A percentile compares a stretch with the other conserved stretches of the same genome.
These are phyloP conservation scores for Ooceraea biroi DNA, from an alignment of 1,140 invertebrate genomes.

Conservation along the genomic window DNA sequence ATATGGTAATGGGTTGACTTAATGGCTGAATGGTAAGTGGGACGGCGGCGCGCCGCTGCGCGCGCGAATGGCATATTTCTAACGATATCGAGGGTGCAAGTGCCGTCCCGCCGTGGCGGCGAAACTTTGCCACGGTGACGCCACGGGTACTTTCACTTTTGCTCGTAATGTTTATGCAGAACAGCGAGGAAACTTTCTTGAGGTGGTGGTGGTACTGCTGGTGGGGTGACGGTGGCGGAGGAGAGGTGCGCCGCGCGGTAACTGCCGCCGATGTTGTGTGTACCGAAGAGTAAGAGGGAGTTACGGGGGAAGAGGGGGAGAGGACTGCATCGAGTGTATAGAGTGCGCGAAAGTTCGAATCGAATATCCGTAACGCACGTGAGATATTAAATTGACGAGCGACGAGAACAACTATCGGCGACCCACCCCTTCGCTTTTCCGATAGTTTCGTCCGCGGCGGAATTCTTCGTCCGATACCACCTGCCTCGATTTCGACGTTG, in stretches of 20 bases:
- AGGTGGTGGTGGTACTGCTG: constrained; percentile 18
- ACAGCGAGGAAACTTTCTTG: constrained; percentile 83
- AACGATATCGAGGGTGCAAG: constrained; percentile 73
- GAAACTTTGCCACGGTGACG: constrained; percentile 82
- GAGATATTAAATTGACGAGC: constrained; percentile 73
- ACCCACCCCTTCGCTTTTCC: constrained; percentile 8
- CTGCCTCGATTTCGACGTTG: background rate
- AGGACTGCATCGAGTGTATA: constrained; percentile 38
- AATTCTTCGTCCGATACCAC: constrained; percentile 44
- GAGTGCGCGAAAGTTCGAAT: constrained; percentile 69
- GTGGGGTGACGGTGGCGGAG: background rate
- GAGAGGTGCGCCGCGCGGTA: constrained; percentile 75
- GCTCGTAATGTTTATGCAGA: constrained; percentile 85
- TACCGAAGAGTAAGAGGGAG: constrained; percentile 34
- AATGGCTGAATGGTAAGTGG: constrained; percentile 59
- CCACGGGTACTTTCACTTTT: constrained; percentile 84
- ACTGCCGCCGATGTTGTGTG: constrained; percentile 64
- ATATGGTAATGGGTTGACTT: constrained; percentile 61
- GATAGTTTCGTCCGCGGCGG: constrained; percentile 41
- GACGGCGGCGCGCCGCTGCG: constrained; percentile 26
- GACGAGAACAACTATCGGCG: constrained; percentile 51
- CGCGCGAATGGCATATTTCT: constrained; percentile 56
- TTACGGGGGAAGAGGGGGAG: constrained; percentile 10
- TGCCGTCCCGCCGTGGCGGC: constrained; percentile 69
- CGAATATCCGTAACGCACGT: constrained; percentile 66